Conservation (phyloP, 1,140 invertebrate species). For the Epicauta chinensis region DNA sequence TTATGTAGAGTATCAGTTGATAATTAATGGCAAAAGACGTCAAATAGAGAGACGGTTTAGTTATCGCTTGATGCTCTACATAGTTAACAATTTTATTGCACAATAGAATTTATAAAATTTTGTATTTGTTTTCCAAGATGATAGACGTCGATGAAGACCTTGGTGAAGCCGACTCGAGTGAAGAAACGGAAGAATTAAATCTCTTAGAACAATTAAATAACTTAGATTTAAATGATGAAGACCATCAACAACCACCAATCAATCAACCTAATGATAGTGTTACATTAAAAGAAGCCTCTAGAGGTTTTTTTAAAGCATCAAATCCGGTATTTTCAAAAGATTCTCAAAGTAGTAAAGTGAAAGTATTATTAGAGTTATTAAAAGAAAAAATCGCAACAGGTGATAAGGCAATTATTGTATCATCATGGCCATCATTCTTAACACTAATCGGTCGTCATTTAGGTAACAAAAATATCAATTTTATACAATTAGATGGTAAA, state of each 20-base stretch:
- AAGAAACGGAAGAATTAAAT: conserved; percentile 37
- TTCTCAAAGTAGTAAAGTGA: conserved; percentile 56
- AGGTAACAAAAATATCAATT: conserved; percentile 45
- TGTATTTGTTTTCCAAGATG: not conserved
- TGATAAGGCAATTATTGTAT: conserved; percentile 81
- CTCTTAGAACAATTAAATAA: conserved; percentile 41
- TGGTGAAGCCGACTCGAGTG: conserved; percentile 15
- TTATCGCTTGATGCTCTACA: no score
- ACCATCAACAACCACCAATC: conserved; percentile 3
- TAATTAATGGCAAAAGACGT: no score
- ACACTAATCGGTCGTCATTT: conserved; percentile 61
- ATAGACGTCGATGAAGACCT: conserved; percentile 5
- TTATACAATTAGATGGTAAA: conserved; percentile 59
- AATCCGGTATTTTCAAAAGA: conserved; percentile 64
- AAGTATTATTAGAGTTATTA: conserved; percentile 53
- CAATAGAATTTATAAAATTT: no score
- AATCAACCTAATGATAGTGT: conserved; percentile 10
- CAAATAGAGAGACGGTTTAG: no score
- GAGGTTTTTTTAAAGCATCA: conserved; percentile 51
- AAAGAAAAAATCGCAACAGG: conserved; percentile 45
- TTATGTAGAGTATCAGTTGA: no score
- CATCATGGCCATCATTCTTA: conserved; percentile 78
- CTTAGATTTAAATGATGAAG: conserved; percentile 33
- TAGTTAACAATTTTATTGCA: no score
- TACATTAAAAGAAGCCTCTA: conserved; percentile 41